Percentiles rank a stretch among this genome's conserved stretches.
phyloP scores from a whole-genome alignment of 2,888 invertebrate genomes.

The Drosophila atroscutellata region DNA sequence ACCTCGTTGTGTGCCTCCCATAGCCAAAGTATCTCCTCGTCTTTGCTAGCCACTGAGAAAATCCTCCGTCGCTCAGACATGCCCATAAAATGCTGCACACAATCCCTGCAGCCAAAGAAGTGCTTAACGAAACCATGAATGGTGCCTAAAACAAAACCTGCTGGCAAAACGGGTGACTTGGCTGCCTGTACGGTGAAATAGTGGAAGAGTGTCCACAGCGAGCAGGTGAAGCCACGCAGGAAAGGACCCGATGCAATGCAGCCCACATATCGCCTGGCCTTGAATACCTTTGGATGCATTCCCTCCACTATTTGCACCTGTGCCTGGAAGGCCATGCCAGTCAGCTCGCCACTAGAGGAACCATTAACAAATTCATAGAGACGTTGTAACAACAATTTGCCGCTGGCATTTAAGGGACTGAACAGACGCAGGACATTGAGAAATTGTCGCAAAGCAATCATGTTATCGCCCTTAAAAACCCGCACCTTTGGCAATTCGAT shows the following conservation, averaged over 20 bases:
- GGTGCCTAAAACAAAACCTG: constrained; percentile 37
- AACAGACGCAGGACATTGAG: constrained; percentile 28
- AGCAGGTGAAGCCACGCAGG: constrained; percentile 95
- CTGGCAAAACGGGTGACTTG: constrained; percentile 8
- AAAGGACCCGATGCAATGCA: constrained; percentile 91
- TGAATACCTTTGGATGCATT: constrained; percentile 45
- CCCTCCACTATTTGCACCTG: constrained; percentile 31
- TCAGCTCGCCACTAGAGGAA: constrained; percentile 12
- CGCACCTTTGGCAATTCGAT: constrained; percentile 58
- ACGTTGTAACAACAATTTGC: constrained; percentile 29
- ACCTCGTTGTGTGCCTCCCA: constrained; percentile 97
- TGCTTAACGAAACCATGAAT: constrained; percentile 64
- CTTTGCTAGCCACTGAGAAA: constrained; percentile 13
- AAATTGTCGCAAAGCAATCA: constrained; percentile 38
- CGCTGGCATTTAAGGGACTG: constrained; percentile 51
- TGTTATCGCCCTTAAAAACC: constrained; percentile 18
- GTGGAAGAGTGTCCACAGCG: constrained; percentile 97
- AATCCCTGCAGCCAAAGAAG: constrained; percentile 97
- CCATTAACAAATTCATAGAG: constrained; percentile 24
- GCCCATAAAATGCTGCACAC: constrained; percentile 92
- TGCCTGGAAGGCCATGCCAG: constrained; percentile 44
- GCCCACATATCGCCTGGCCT: constrained; percentile 91
- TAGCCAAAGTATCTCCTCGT: constrained; percentile 93
- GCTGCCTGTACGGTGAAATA: constrained; percentile 91
- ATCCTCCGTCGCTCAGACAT: constrained; percentile 60